A percentile compares a stretch with the other conserved stretches of the same genome.
These are phyloP conservation scores for Leptinotarsa rubiginosa DNA, from an alignment of 2,888 invertebrate species.

Conservation along the genomic window DNA sequence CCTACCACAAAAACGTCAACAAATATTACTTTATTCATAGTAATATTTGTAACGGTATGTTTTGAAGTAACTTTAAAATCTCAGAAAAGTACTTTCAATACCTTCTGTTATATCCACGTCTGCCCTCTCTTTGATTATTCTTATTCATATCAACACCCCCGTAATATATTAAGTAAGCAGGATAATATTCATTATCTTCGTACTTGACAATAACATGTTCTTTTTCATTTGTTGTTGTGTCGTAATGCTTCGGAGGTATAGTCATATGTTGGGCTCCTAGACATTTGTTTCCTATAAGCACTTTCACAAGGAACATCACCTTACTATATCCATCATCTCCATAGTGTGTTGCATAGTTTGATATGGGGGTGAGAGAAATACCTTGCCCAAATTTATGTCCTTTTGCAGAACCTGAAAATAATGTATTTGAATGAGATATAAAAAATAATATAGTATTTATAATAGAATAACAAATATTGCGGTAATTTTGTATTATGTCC, in stretches of 20 bases:
- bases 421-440: neutral
- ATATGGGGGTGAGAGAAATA: constrained; percentile 14
- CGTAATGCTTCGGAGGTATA: constrained; percentile 13
- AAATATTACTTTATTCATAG: too few species aligned
- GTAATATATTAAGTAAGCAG: constrained; percentile 27
- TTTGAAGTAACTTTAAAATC: too few species aligned
- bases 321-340: constrained; percentile 26
- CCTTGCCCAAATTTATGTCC: constrained; percentile 30
- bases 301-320: constrained; percentile 28
- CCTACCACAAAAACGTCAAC: too few species aligned
- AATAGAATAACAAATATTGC: too few species aligned
- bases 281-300: constrained; percentile 20
- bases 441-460: too few species aligned
- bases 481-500: too few species aligned
- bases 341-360: constrained; percentile 29
- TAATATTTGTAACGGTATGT: too few species aligned
- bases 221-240: constrained; percentile 20
- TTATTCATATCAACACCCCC: constrained; percentile 20
- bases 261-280: neutral
- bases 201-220: constrained; percentile 29
- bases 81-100: neutral
- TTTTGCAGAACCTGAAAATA: constrained; percentile 15
- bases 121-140: constrained; percentile 4
- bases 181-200: constrained; percentile 32
- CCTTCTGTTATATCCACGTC: neutral